phyloP scores from a whole-genome alignment of 2,797 vertebrate species.

The Carcharodon carcharias region DNA sequence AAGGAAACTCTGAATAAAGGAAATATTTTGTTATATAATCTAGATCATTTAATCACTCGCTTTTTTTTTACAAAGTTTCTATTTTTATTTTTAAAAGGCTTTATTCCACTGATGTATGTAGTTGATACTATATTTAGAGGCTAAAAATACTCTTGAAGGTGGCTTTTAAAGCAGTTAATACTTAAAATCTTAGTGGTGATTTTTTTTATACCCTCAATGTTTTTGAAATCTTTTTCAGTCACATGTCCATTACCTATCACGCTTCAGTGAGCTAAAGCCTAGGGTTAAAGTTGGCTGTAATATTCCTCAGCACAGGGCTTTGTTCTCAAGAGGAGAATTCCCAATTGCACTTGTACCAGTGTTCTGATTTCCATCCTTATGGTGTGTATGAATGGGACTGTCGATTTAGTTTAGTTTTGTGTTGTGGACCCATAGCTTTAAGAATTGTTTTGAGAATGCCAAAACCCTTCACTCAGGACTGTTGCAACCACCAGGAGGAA shows the following conservation, averaged over 20 bases:
- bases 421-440: not conserved
- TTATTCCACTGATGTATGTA: not conserved
- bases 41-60: not conserved
- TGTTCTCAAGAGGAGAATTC: not conserved
- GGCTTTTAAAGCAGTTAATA: not conserved
- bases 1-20: not conserved
- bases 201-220: not conserved
- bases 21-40: not conserved
- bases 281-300: not conserved
- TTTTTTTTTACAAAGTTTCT: not conserved
- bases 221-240: not conserved
- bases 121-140: not conserved
- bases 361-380: not conserved
- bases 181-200: not conserved
- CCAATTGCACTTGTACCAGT: not conserved
- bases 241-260: not conserved
- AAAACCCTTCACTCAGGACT: not conserved
- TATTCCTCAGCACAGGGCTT: not conserved
- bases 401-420: not conserved
- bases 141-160: not conserved
- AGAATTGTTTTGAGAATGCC: not conserved
- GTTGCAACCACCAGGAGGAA: not conserved
- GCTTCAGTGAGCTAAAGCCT: not conserved
- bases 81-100: not conserved
- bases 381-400: not conserved